Conservation (phyloP, 1,140 invertebrate genomes). For the Neodiprion fabricii region DNA sequence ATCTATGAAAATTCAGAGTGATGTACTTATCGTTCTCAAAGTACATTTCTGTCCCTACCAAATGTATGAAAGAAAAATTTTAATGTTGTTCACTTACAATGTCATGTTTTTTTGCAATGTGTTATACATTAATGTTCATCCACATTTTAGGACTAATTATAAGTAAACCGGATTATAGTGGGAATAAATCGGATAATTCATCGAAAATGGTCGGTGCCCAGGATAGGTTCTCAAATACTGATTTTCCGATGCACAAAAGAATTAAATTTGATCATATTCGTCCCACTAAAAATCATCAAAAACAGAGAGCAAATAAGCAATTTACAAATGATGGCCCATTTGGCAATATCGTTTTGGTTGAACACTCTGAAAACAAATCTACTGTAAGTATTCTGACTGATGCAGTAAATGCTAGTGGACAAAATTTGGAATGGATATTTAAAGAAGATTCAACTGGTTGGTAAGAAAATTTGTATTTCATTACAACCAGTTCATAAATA, state of each 20-base stretch:
- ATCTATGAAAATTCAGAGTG: no score
- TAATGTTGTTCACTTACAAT: no score
- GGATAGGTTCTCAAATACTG: not conserved
- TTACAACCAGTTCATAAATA: no score
- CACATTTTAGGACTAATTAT: not conserved
- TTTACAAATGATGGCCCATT: slow-evolving; percentile 27
- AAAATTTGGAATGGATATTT: slow-evolving; percentile 44
- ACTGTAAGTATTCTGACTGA: slow-evolving; percentile 39
- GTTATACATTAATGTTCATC: not conserved
- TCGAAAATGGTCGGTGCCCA: no score
- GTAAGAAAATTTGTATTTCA: slow-evolving; percentile 20
- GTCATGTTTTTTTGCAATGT: not conserved
- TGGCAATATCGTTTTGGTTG: slow-evolving; percentile 46
- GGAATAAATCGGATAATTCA: not conserved
- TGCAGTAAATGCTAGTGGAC: slow-evolving; percentile 36
- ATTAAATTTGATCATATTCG: slow-evolving; percentile 26
- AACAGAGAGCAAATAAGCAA: not conserved
- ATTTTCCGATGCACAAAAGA: slow-evolving; percentile 29
- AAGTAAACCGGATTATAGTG: not conserved
- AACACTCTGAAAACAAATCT: slow-evolving; percentile 39
- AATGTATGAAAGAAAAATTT: no score
- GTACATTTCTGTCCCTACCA: no score
- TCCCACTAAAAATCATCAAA: not conserved
- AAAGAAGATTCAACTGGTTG: slow-evolving; percentile 20
- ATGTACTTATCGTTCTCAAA: no score